phyloP scores from a whole-genome alignment of 2,888 invertebrate species.

The Sclerodermus sp. region DNA sequence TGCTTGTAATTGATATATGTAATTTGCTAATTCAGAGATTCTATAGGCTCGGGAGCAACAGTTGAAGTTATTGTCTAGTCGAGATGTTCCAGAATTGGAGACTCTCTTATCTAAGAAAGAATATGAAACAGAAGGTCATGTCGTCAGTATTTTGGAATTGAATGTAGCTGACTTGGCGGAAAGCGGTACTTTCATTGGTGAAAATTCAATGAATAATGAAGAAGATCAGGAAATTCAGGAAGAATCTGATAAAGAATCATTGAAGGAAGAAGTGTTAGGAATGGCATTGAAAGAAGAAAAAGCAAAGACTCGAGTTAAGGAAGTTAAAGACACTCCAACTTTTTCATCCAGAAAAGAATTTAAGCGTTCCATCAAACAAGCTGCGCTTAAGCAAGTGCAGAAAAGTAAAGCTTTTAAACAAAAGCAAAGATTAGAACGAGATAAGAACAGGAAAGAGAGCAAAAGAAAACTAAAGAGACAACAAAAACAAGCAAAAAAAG shows the following conservation, averaged over 20 bases:
- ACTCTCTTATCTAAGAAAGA: conserved; percentile 67
- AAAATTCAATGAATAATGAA: conserved; percentile 62
- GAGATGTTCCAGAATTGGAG: conserved; percentile 72
- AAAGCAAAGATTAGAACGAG: conserved; percentile 72
- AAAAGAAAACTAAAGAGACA: conserved; percentile 54
- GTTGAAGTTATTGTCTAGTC: conserved; percentile 72
- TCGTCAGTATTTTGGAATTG: conserved; percentile 77
- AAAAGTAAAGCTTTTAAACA: conserved; percentile 77
- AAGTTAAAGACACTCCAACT: conserved; percentile 38
- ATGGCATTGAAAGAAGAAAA: conserved; percentile 57
- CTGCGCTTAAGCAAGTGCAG: conserved; percentile 73
- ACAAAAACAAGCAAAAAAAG: conserved; percentile 45
- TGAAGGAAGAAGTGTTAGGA: conserved; percentile 54
- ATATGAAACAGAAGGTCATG: conserved; percentile 76
- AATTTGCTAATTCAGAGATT: conserved; percentile 6
- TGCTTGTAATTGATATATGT: background rate
- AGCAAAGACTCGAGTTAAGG: conserved; percentile 39
- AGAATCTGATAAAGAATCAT: conserved; percentile 33
- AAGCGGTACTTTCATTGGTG: conserved; percentile 73
- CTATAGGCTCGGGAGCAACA: conserved; percentile 67
- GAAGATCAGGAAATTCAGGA: conserved; percentile 33
- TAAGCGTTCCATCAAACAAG: conserved; percentile 70
- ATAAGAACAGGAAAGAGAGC: conserved; percentile 67
- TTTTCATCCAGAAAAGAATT: conserved; percentile 67
- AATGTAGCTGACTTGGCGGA: conserved; percentile 72